Evolutionary conservation across 2,797 vertebrate species (phyloP), one percentile per base, ranked within the genome.

Genomic region (Cyprinodon diabolis): DNA sequence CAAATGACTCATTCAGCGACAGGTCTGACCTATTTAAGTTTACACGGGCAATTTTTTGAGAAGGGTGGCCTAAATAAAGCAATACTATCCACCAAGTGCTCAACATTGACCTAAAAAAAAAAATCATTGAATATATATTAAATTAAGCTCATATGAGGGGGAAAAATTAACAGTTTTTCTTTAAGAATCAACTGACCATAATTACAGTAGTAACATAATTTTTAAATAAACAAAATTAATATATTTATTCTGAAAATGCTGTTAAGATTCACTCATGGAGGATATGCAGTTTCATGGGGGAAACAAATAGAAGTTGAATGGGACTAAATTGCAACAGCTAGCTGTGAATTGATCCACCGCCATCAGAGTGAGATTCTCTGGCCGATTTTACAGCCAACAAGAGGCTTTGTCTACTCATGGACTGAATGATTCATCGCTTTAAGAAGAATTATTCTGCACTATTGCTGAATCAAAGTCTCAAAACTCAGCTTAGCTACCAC

Each of bases 381-480:
- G 60, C 37, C 37, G 43, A 11, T 63, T 63, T 43, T 37, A 63
- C 60, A 66, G 69, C 77, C 14, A 79, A 74, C 75, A 84, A 86
- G 87, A 88, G 80, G 68, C 83, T 79, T 80, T 77, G 80, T 85
- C 81, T 80, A 79, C 82, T 81, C 83, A 75, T 81, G 0, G 54
- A 63, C 66, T 54, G 79, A 63, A 43, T 37, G 21, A 9, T 63
- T 63, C 37, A 72, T 75, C 86, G 85, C 83, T 90, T 88, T 82
- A 77, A 82, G 68, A 81, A 76, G 80, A 90, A 93, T 94, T 93
- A 92, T 90, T 90, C 91, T 91, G 94, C 92, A 91, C 93, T 88
- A 68, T 89, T 91, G 94, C 95, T 95, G 95, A 91, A 93, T 86
- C 83, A 91, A 95, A 92, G 92, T 91, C 91, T 95, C 94, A 85